Percentiles rank a stretch among this genome's conserved stretches.
These are phyloP conservation scores for Synergus umbraculus DNA, from an alignment of 2,888 invertebrate genomes.

Conservation along the genomic window DNA sequence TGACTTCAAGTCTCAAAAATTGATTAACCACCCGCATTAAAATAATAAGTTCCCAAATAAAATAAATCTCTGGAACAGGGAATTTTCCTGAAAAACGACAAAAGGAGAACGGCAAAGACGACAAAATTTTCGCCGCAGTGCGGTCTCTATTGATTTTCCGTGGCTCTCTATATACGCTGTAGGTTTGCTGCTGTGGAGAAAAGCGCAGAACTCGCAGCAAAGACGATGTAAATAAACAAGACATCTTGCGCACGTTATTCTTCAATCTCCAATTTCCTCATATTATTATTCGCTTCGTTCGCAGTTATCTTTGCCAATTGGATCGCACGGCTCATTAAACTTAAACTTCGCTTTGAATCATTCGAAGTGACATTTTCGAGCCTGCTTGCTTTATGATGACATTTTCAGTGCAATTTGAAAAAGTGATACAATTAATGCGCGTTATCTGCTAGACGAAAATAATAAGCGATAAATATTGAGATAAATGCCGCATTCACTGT, in stretches of 20 bases:
- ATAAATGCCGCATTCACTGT: background rate
- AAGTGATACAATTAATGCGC: background rate
- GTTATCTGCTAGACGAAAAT: background rate
- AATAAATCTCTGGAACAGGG: background rate
- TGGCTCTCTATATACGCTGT: constrained; percentile 47
- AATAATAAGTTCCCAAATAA: background rate
- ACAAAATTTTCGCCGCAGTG: constrained; percentile 76
- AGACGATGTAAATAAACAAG: constrained; percentile 74
- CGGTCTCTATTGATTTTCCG: constrained; percentile 76
- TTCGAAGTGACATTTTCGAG: background rate
- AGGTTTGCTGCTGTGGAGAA: constrained; percentile 23
- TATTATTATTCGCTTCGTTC: constrained; percentile 23
- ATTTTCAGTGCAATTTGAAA: background rate
- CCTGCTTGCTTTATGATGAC: background rate
- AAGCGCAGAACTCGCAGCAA: constrained; percentile 31
- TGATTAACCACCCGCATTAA: background rate
- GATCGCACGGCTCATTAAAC: constrained; percentile 1
- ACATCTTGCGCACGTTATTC: constrained; percentile 48
- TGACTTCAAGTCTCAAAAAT: background rate
- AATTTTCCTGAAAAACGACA: background rate
- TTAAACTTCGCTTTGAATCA: background rate
- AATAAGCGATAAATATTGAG: background rate
- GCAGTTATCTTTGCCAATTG: constrained; percentile 9
- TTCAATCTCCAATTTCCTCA: background rate
- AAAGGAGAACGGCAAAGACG: constrained; percentile 52